A percentile compares a stretch with the other conserved stretches of the same genome.
Conservation (phyloP, 2,113 vertebrate species). For the Saimiri boliviensis region DNA sequence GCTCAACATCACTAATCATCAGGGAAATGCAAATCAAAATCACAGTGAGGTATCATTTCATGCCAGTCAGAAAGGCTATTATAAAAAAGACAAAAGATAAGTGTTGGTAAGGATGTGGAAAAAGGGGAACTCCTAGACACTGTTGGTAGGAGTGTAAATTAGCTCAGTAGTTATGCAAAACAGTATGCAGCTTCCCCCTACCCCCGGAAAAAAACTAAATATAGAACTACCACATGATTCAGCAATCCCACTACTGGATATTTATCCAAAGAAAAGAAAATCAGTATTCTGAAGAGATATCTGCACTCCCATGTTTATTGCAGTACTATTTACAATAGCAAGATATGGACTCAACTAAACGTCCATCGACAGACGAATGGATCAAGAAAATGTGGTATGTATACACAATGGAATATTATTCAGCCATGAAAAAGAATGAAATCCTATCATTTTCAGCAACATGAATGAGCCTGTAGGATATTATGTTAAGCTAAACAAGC, state of each 20-base stretch:
- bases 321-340: neutral
- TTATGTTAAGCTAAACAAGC: neutral
- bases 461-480: neutral
- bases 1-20: neutral
- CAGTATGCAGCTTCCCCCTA: neutral
- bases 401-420: neutral
- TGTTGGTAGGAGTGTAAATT: neutral
- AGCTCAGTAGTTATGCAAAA: neutral
- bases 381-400: neutral
- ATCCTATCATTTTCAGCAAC: neutral
- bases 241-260: neutral
- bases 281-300: neutral
- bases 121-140: no score
- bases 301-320: neutral
- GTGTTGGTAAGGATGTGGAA: neutral
- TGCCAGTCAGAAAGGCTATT: neutral
- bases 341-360: neutral
- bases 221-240: neutral
- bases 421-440: neutral
- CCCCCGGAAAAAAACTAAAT: neutral
- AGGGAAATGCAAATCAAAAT: neutral
- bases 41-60: neutral
- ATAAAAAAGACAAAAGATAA: neutral
- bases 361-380: neutral
- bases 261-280: neutral